Evolutionary conservation across 2,888 invertebrate species (phyloP), one percentile per base, ranked within the genome.

Genomic region (Anoncus sp.): DNA sequence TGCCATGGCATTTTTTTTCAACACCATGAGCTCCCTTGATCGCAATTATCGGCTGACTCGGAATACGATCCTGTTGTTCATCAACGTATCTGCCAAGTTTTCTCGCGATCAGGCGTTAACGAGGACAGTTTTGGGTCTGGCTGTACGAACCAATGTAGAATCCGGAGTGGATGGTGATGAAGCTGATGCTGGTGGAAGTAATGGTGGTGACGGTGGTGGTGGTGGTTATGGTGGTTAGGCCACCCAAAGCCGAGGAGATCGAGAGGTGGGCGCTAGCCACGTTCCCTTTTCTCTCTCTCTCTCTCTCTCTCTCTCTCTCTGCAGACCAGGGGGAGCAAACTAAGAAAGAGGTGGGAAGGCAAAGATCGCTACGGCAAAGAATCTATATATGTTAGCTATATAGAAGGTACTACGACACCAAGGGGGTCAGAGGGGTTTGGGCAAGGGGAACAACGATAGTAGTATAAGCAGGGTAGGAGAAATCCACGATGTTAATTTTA

Each of bases 401-500:
- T 62, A 67, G 66, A 71, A 72, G 43, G 49, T 67, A 45, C 27
- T 31, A 35, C 49, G 69, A 67, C 63, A 71, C 62, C 49, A 38
- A 16, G 59, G 12, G 35, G 63, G 43, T 31, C 24, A 31, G 31
- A 81, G 81, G 84, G 81, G 82, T 84, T 81, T 78, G n/a, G n/a
- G n/a, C n/a, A n/a, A n/a, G 83, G 80, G 77, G 78, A 77, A 83
- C 71, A 79, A 79, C 85, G 79, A 20, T 24, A 22, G 83, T 74
- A n/a, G n/a, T 81, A 82, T 76, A 77, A 79, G 83, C 84, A 79
- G 83, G 84, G 87, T 82, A 81, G 85, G 86, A 86, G 89, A 87
- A 88, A 87, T 90, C 86, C 89, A 86, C 88, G 90, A 90, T 90
- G 90, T 90, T 90, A 90, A 90, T 90, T 90, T 90, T 90, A 90